Conservation (phyloP, 2,113 vertebrate genomes). For the Phocoena phocoena region DNA sequence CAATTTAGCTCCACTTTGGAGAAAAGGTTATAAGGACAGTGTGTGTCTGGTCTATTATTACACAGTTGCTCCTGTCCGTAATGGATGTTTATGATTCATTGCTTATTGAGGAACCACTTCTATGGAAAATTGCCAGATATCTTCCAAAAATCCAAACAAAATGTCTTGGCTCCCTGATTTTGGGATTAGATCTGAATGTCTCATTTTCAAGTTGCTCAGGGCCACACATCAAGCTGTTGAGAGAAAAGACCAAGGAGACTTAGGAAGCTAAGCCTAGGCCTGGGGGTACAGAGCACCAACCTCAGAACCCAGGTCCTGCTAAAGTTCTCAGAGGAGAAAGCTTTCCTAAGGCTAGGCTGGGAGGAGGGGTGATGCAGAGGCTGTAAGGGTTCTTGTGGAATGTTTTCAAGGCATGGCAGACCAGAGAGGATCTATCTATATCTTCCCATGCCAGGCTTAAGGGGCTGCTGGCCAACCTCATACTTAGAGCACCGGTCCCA, state of each 20-base stretch:
- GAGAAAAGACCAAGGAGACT: slow-evolving; percentile 16
- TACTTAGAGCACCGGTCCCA: background rate
- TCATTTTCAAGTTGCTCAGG: slow-evolving; percentile 56
- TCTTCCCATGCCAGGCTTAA: background rate
- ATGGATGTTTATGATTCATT: slow-evolving; percentile 56
- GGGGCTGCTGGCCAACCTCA: background rate
- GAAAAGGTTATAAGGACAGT: slow-evolving; percentile 13
- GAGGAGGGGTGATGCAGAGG: background rate
- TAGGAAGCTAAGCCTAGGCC: slow-evolving; percentile 26
- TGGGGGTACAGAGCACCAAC: background rate
- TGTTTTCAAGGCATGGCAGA: background rate
- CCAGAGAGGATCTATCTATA: background rate
- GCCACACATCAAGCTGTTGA: slow-evolving; percentile 56
- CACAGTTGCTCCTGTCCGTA: slow-evolving; percentile 15
- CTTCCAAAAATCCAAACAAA: slow-evolving; percentile 68
- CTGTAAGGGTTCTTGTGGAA: too few relatives aligned
- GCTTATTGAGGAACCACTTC: slow-evolving; percentile 48
- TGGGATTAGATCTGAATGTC: slow-evolving; percentile 31
- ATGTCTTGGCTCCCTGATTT: slow-evolving; percentile 39
- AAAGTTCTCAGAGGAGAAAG: background rate
- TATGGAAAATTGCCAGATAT: slow-evolving; percentile 53
- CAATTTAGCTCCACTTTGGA: slow-evolving; percentile 30
- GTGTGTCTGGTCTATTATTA: slow-evolving; percentile 55
- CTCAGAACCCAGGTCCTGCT: background rate
- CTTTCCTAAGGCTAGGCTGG: background rate